phyloP scores from a whole-genome alignment of 2,113 vertebrate species.

The Romanogobio albipinnatus region DNA sequence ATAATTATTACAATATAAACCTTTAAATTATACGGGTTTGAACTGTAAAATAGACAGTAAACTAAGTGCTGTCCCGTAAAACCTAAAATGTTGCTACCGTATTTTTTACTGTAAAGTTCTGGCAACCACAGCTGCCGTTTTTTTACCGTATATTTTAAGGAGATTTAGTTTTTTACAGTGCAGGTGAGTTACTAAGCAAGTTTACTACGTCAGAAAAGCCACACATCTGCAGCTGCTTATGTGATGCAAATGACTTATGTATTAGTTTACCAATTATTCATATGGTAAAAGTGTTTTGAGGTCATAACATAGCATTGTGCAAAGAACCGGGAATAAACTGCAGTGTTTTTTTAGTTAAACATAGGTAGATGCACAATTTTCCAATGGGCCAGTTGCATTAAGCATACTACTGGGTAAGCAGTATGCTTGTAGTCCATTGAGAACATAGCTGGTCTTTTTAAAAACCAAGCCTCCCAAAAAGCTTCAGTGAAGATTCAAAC shows the following conservation, averaged over 20 bases:
- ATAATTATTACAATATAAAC: no score
- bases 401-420: not conserved
- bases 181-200: not conserved
- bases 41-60: no score
- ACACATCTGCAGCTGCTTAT: not conserved
- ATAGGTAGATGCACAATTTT: not conserved
- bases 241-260: not conserved
- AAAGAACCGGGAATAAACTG: not conserved
- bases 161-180: no score
- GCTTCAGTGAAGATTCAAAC: not conserved
- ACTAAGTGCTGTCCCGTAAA: no score
- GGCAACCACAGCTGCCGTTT: no score
- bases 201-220: not conserved
- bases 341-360: not conserved
- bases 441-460: not conserved
- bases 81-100: no score
- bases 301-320: not conserved
- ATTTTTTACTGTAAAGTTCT: no score
- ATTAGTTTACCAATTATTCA: not conserved
- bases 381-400: not conserved
- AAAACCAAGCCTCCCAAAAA: not conserved
- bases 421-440: not conserved
- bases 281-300: not conserved
- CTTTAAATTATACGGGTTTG: no score
- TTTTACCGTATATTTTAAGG: no score